Conservation (phyloP, 2,797 vertebrate species). For the Oreochromis grahami region DNA sequence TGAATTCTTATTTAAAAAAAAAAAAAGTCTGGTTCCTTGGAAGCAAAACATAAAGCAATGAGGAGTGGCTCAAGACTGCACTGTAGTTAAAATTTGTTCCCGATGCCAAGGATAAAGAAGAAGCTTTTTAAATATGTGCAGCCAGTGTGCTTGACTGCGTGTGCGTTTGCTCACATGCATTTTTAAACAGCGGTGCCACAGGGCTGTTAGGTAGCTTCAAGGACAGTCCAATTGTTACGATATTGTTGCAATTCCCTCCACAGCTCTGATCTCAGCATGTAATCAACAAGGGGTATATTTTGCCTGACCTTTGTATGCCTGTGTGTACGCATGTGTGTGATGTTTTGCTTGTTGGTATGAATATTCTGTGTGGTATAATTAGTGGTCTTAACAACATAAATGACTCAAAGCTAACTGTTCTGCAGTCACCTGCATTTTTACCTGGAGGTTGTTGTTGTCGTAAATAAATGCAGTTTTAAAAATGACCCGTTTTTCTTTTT, state of each 20-base stretch:
- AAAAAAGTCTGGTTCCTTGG: neutral
- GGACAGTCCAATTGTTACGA: constrained; percentile 21
- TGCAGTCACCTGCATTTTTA: neutral
- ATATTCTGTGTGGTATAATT: neutral
- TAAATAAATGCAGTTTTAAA: neutral
- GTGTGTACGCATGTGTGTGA: neutral
- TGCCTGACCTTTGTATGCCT: neutral
- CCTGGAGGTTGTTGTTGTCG: neutral
- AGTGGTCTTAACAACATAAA: neutral
- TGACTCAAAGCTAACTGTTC: neutral
- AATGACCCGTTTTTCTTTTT: neutral
- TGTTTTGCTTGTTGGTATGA: neutral
- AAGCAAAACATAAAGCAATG: neutral
- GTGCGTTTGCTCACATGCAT: neutral
- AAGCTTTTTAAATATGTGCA: neutral
- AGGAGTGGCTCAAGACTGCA: neutral
- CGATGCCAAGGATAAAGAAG: neutral
- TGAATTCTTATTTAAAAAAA: neutral
- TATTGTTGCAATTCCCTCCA: neutral
- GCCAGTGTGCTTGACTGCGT: neutral
- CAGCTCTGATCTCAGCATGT: neutral
- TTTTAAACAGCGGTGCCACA: neutral
- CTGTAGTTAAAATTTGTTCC: neutral
- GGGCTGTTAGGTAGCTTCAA: constrained; percentile 24
- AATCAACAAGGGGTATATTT: constrained; percentile 12